These are phyloP conservation scores for Thereva unica DNA, from an alignment of 2,888 invertebrate species.

Conservation along the genomic window DNA sequence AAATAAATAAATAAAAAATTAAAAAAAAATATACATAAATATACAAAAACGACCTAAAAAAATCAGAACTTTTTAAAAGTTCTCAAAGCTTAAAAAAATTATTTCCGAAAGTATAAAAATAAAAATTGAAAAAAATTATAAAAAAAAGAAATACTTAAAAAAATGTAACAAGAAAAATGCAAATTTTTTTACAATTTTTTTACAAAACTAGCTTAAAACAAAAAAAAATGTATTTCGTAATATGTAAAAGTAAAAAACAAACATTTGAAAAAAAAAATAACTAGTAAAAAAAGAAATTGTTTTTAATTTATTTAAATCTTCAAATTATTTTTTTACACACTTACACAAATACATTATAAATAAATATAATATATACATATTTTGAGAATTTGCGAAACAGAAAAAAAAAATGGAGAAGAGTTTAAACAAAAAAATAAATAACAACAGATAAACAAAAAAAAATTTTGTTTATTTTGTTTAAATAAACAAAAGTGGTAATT, in stretches of 20 bases:
- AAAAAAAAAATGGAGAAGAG: conserved; percentile 2
- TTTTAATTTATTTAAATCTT: conserved; percentile 1
- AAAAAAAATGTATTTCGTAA: not conserved
- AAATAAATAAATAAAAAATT: not conserved
- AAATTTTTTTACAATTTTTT: not conserved
- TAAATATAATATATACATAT: not conserved
- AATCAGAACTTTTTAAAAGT: too few species aligned
- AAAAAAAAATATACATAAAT: not conserved
- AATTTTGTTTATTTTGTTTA: not conserved
- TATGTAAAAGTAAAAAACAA: not conserved
- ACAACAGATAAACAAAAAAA: not conserved
- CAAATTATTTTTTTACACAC: conserved; percentile 7
- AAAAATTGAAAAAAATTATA: conserved; percentile 4
- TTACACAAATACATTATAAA: not conserved
- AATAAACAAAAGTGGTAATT: conserved; percentile 6
- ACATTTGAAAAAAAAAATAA: not conserved
- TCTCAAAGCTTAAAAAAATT: too few species aligned
- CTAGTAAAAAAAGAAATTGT: not conserved
- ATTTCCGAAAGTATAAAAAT: not conserved
- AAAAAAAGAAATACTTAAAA: not conserved
- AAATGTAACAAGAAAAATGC: conserved; percentile 2
- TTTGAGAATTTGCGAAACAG: conserved; percentile 7
- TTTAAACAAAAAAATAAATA: conserved; percentile 15
- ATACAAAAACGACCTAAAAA: conserved; percentile 10
- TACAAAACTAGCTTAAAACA: too few species aligned